A percentile compares a stretch with the other conserved stretches of the same genome.
Conservation (phyloP, 1,140 invertebrate genomes). For the Magallana angulata region DNA sequence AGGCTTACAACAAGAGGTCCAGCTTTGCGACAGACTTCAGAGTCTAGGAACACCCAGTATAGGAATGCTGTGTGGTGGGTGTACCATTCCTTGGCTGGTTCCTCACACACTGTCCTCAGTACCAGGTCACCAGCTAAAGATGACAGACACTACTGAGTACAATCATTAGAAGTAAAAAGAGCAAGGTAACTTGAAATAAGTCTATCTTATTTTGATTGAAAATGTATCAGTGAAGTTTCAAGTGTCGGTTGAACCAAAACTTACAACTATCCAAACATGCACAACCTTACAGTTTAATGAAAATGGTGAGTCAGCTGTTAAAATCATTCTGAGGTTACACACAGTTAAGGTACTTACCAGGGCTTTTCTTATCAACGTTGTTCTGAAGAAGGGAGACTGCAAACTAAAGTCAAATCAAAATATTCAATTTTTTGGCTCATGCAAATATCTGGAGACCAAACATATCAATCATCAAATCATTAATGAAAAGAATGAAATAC, state of each 20-base stretch:
- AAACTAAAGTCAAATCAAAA: not conserved
- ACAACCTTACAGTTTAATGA: not conserved
- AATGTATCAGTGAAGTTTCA: too few relatives aligned
- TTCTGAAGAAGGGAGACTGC: constrained; percentile 18
- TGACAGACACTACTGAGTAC: too few relatives aligned
- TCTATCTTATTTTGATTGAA: too few relatives aligned
- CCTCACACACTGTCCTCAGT: not conserved
- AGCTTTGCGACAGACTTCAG: constrained; percentile 32
- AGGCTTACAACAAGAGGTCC: constrained; percentile 41
- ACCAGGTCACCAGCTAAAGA: constrained; percentile 3
- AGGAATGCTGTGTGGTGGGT: constrained; percentile 50
- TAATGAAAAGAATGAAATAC: not conserved
- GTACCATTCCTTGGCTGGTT: constrained; percentile 35
- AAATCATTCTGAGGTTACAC: not conserved
- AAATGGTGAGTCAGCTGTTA: not conserved
- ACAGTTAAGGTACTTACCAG: not conserved
- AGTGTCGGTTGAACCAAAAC: too few relatives aligned
- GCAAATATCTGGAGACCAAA: not conserved
- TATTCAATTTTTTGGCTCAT: not conserved
- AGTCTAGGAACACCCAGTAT: constrained; percentile 46
- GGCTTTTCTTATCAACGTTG: not conserved
- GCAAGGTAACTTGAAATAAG: too few relatives aligned
- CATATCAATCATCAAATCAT: too few relatives aligned
- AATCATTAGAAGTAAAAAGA: too few relatives aligned
- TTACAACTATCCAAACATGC: too few relatives aligned